Conservation (phyloP, 2,888 invertebrate genomes). For the Microctonus hyperodae region DNA sequence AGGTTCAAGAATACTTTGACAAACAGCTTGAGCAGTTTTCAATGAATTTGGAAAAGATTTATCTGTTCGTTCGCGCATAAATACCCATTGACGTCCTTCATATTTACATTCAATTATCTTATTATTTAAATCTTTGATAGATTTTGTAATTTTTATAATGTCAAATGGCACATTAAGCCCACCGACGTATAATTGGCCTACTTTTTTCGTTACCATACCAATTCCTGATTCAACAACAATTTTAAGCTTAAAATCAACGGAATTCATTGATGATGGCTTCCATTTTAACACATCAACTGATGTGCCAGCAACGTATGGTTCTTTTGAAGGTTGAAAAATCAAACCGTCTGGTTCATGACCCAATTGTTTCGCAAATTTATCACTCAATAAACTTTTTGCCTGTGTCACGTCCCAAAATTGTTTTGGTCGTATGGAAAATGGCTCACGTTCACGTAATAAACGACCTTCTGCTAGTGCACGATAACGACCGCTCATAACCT, state of each 20-base stretch:
- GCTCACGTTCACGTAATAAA: conserved; percentile 79
- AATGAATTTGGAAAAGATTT: conserved; percentile 94
- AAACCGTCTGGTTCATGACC: conserved; percentile 97
- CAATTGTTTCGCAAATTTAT: conserved; percentile 84
- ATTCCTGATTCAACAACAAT: conserved; percentile 75
- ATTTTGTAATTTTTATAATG: conserved; percentile 80
- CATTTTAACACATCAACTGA: conserved; percentile 92
- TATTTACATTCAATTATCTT: conserved; percentile 96
- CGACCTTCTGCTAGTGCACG: conserved; percentile 79
- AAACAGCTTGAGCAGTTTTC: conserved; percentile 87
- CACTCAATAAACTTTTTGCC: conserved; percentile 75
- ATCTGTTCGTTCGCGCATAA: conserved; percentile 95
- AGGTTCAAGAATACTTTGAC: conserved; percentile 81
- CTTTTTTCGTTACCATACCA: conserved; percentile 74
- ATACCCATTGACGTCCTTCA: conserved; percentile 85
- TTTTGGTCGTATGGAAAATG: conserved; percentile 90
- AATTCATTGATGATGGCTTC: conserved; percentile 95
- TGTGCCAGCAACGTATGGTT: conserved; percentile 84
- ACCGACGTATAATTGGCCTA: conserved; percentile 83
- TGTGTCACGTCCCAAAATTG: conserved; percentile 88
- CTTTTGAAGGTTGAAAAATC: conserved; percentile 93
- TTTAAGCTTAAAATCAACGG: conserved; percentile 92
- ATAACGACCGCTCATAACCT: conserved; percentile 74
- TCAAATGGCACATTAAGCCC: conserved; percentile 73
- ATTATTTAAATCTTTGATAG: conserved; percentile 79